Conservation (phyloP, 1,140 invertebrate genomes). For the Kradibia gibbosae region DNA sequence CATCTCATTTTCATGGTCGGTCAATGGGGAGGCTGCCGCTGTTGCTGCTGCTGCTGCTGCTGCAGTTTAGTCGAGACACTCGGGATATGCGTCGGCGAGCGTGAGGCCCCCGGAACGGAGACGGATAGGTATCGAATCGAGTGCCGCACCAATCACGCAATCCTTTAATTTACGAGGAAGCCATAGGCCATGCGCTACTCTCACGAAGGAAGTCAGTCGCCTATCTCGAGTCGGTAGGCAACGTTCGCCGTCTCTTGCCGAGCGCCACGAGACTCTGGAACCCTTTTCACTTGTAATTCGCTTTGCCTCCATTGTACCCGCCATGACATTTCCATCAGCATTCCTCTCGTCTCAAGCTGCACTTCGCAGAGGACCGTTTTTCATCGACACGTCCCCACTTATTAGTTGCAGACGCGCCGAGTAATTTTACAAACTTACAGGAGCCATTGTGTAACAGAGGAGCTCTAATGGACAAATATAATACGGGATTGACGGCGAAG, state of each 20-base stretch:
- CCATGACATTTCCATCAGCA: conserved; percentile 10
- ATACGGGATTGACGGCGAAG: not conserved
- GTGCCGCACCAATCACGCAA: conserved; percentile 51
- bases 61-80: too few species aligned
- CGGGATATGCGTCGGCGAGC: not conserved
- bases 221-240: not conserved
- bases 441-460: not conserved
- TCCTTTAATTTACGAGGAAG: conserved; percentile 51
- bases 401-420: not conserved
- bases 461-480: not conserved
- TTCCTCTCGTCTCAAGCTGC: not conserved
- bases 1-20: not conserved
- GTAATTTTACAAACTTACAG: conserved; percentile 8
- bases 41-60: too few species aligned
- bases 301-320: conserved; percentile 14
- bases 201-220: conserved; percentile 43
- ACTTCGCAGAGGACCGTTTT: not conserved
- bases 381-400: conserved; percentile 18
- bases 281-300: conserved; percentile 30
- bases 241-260: not conserved
- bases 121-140: not conserved
- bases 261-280: not conserved
- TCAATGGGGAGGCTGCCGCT: too few species aligned
- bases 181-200: conserved; percentile 50
- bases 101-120: conserved; percentile 44